Conservation (phyloP, 1,140 invertebrate genomes). For the Polyergus mexicanus region DNA sequence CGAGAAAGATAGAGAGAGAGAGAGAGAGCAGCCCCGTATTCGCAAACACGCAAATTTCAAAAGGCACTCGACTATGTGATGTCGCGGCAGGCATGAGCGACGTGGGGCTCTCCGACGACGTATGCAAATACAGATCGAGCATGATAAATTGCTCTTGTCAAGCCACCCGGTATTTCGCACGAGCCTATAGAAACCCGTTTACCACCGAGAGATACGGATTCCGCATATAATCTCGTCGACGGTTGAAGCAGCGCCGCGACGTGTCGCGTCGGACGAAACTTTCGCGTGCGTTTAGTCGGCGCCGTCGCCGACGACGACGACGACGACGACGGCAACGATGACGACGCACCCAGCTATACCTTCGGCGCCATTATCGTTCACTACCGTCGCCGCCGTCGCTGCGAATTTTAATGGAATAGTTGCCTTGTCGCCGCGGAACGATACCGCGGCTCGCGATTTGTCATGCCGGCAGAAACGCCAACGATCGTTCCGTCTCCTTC, state of each 20-base stretch:
- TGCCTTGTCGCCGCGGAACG: slow-evolving; percentile 46
- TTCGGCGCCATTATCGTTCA: slow-evolving; percentile 33
- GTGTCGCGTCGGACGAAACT: slow-evolving; percentile 57
- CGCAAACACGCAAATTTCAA: slow-evolving; percentile 87
- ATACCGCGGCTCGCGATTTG: slow-evolving; percentile 51
- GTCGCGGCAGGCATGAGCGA: slow-evolving; percentile 82
- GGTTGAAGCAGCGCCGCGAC: slow-evolving; percentile 70
- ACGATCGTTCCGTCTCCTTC: slow-evolving; percentile 21
- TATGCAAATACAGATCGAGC: slow-evolving; percentile 87
- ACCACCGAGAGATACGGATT: slow-evolving; percentile 78
- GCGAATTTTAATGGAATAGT: slow-evolving; percentile 66
- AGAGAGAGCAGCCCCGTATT: slow-evolving; percentile 77
- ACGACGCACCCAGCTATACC: neutral
- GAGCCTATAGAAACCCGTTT: slow-evolving; percentile 81
- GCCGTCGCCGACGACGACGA: neutral
- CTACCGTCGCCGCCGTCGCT: slow-evolving; percentile 11
- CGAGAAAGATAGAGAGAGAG: slow-evolving; percentile 56
- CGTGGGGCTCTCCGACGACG: slow-evolving; percentile 84
- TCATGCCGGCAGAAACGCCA: slow-evolving; percentile 36
- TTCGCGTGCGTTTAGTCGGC: slow-evolving; percentile 50
- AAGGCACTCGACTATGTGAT: slow-evolving; percentile 86
- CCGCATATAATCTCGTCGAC: slow-evolving; percentile 81
- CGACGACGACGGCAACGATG: neutral
- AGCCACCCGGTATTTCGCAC: slow-evolving; percentile 86
- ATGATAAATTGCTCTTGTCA: slow-evolving; percentile 87